Evolutionary conservation across 2,113 vertebrate species (phyloP), one percentile per base, ranked within the genome.

Genomic region (Clupea harengus): DNA sequence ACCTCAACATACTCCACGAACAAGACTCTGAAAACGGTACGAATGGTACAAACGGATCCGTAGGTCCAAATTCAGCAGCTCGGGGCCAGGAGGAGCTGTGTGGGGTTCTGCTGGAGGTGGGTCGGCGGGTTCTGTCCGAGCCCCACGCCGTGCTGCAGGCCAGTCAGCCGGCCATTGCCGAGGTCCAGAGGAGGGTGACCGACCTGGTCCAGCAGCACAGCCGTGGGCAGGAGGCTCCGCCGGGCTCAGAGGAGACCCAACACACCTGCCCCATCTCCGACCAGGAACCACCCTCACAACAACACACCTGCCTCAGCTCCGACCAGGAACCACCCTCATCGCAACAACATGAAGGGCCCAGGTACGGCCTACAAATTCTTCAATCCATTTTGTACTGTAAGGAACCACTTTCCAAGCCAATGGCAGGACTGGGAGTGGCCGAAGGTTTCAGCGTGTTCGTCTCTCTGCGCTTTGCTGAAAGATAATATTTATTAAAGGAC

Each of bases 191-290:
- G 85, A 95, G 90, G 45, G 92, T 99, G 88, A 84, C 94, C 4
- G 87, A 92, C 86, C 92, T 99, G 95, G 95, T 99, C 89, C 93
- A 86, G 82, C 95, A 94, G 88, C 98, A 99, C 92, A 94, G 94
- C 85, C 93, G 90, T 88, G 92, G 87, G 78, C 94, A 89, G 8
- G 87, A 94, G 50, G 3, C 75, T 22, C 45, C 57, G 85, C 82
- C 90, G 91, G 85, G 90, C 88, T 0, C 88, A 86, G 85, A 84
- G 75, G 57, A 84, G 57, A 18, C 46, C 5, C 85, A 45, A 84
- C 83, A 2, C 10, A 46, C 3, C 45, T 3, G 0, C 64, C 15
- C 80, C 81, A 82, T 81, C 2, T 25, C 46, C 13, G 13, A 52
- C 25, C 0, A 83, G 89, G 28, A 52, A 52, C 50, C 50, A 52